These are phyloP conservation scores for Propithecus coquereli DNA, from an alignment of 2,113 vertebrate species.

Conservation along the genomic window DNA sequence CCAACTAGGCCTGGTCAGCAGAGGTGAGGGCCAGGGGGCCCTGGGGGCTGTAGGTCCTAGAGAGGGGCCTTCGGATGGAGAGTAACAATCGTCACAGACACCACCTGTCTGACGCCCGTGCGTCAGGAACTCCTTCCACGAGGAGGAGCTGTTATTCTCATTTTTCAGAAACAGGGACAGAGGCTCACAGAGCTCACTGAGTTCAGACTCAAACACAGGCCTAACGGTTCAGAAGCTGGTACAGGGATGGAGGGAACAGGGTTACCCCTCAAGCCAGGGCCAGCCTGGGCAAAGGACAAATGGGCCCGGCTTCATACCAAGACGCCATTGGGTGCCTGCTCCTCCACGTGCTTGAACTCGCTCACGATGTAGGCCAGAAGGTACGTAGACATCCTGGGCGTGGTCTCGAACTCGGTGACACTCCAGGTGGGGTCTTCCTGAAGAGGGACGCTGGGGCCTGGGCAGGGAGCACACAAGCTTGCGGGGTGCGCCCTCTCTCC, in stretches of 20 bases:
- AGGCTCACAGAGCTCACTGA: background rate
- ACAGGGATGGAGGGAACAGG: background rate
- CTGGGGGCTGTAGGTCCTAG: background rate
- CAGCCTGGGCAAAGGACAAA: rapidly evolving
- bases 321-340: rapidly evolving
- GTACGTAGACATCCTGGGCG: slow-evolving; percentile 91
- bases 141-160: background rate
- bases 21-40: background rate
- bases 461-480: rapidly evolving
- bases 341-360: slow-evolving; percentile 42
- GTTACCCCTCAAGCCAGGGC: background rate
- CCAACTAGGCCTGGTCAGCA: too few relatives aligned
- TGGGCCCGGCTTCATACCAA: slow-evolving; percentile 76
- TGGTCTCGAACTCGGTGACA: slow-evolving; percentile 80
- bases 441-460: rapidly evolving
- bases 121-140: background rate
- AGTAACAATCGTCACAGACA: rapidly evolving
- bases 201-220: background rate
- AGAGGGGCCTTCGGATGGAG: background rate
- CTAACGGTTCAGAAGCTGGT: background rate
- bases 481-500: rapidly evolving
- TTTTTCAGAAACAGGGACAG: background rate
- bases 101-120: background rate
- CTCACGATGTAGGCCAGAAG: slow-evolving; percentile 90
- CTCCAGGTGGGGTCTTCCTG: rapidly evolving